Evolutionary conservation across 2,797 vertebrate genomes (phyloP).

Genomic region (Epinephelus malabaricus): DNA sequence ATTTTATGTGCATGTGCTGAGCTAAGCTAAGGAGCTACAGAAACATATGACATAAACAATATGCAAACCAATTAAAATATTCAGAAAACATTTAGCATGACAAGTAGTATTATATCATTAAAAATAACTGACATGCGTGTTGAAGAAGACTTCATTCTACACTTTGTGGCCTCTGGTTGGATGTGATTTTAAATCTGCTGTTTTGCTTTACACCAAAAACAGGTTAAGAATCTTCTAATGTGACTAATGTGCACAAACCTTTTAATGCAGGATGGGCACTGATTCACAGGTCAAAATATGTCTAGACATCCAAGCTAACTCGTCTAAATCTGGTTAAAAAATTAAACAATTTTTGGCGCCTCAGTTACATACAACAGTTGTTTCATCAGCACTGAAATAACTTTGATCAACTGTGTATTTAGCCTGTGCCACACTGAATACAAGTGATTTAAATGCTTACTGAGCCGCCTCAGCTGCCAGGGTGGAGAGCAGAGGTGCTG

Average conservation of each 20-base stretch:
- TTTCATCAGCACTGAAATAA: slow-evolving; percentile 10
- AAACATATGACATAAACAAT: background rate
- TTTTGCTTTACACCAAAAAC: no score
- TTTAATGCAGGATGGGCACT: background rate
- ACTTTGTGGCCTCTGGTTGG: no score
- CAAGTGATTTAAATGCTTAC: slow-evolving; percentile 8
- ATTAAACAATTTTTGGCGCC: background rate
- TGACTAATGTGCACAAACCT: background rate
- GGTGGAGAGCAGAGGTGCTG: slow-evolving; percentile 2
- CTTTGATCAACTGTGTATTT: background rate
- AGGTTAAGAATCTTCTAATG: background rate
- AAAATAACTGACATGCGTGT: no score
- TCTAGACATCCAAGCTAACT: background rate
- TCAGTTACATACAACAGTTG: background rate
- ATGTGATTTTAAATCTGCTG: no score
- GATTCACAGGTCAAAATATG: background rate
- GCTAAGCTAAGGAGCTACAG: background rate
- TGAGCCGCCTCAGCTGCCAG: background rate
- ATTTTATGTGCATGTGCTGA: background rate
- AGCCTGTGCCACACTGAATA: background rate
- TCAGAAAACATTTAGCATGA: no score
- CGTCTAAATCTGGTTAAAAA: slow-evolving; percentile 3
- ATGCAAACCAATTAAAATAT: background rate
- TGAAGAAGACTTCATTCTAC: no score
- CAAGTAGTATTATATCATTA: no score